These are phyloP conservation scores for Silurus meridionalis DNA, from an alignment of 2,113 vertebrate species.

Conservation along the genomic window DNA sequence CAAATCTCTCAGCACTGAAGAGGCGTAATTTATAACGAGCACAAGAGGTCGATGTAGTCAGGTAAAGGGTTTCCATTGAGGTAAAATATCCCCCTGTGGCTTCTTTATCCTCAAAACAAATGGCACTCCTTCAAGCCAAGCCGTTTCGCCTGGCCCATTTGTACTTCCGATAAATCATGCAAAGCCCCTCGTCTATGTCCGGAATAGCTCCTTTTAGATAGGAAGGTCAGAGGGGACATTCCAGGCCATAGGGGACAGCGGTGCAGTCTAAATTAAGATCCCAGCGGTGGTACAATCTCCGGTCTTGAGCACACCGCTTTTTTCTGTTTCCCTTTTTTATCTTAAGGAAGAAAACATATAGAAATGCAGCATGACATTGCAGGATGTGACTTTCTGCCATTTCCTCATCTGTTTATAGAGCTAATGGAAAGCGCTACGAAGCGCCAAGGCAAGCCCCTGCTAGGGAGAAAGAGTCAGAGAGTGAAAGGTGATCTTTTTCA, in stretches of 20 bases:
- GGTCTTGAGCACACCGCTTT: slow-evolving; percentile 14
- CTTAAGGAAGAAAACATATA: slow-evolving; percentile 16
- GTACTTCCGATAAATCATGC: slow-evolving; percentile 67
- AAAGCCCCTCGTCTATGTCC: slow-evolving; percentile 59
- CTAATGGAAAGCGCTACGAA: slow-evolving; percentile 35
- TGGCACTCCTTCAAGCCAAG: slow-evolving; percentile 35
- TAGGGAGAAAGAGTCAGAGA: slow-evolving; percentile 39
- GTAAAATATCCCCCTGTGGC: slow-evolving; percentile 56
- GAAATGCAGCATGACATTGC: slow-evolving; percentile 12
- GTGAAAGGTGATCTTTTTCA: slow-evolving; percentile 61
- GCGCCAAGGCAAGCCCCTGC: background rate
- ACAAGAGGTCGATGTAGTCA: slow-evolving; percentile 45
- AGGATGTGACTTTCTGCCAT: slow-evolving; percentile 34
- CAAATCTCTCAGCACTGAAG: slow-evolving; percentile 35
- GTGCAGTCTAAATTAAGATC: slow-evolving; percentile 74
- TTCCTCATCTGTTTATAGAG: slow-evolving; percentile 41
- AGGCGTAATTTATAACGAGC: slow-evolving; percentile 43
- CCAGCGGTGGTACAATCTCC: slow-evolving; percentile 60
- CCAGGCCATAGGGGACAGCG: slow-evolving; percentile 70
- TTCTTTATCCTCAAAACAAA: slow-evolving; percentile 60
- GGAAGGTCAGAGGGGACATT: slow-evolving; percentile 73
- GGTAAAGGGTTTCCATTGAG: slow-evolving; percentile 40
- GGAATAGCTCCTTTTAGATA: slow-evolving; percentile 73
- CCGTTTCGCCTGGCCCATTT: slow-evolving; percentile 61
- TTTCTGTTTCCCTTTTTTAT: background rate